A percentile compares a stretch with the other conserved stretches of the same genome.
Evolutionary conservation across 2,888 invertebrate species (phyloP).

Genomic region (Temnothorax unifasciatus): DNA sequence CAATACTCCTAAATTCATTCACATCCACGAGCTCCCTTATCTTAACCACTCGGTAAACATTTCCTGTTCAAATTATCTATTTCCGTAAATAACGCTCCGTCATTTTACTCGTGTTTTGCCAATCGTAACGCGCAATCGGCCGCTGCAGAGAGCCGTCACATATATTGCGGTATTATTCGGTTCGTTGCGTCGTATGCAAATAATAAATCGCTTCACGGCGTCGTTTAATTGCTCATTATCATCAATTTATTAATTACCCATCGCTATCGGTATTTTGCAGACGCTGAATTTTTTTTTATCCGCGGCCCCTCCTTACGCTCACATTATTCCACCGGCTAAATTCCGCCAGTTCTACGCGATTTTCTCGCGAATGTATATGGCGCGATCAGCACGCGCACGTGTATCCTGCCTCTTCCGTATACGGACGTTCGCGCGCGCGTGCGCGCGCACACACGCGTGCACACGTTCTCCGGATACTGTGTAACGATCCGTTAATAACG

Average conservation of each 20-base stretch:
- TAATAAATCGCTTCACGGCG: conserved; percentile 46
- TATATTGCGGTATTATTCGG: conserved; percentile 43
- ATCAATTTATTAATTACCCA: conserved; percentile 46
- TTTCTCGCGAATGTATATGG: conserved; percentile 8
- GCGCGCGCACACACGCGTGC: conserved; percentile 45
- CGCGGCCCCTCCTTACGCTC: background rate
- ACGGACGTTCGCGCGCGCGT: conserved; percentile 44
- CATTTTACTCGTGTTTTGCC: conserved; percentile 27
- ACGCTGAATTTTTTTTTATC: conserved; percentile 1
- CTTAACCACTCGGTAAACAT: conserved; percentile 6
- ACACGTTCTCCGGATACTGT: conserved; percentile 68
- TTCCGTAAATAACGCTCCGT: conserved; percentile 36
- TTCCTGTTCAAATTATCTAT: conserved; percentile 35
- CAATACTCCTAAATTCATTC: conserved; percentile 25
- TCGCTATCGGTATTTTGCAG: conserved; percentile 10
- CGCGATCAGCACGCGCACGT: conserved; percentile 55
- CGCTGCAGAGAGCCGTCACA: conserved; percentile 11
- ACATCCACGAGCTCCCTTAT: conserved; percentile 8
- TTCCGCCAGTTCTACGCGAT: background rate
- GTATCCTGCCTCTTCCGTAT: conserved; percentile 3
- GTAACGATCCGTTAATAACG: conserved; percentile 81
- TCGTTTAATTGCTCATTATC: conserved; percentile 52
- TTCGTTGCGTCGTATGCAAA: conserved; percentile 48
- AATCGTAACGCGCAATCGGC: conserved; percentile 5
- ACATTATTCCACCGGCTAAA: background rate